Evolutionary conservation across 2,888 invertebrate genomes (phyloP).

Genomic region (Melanargia galathea): DNA sequence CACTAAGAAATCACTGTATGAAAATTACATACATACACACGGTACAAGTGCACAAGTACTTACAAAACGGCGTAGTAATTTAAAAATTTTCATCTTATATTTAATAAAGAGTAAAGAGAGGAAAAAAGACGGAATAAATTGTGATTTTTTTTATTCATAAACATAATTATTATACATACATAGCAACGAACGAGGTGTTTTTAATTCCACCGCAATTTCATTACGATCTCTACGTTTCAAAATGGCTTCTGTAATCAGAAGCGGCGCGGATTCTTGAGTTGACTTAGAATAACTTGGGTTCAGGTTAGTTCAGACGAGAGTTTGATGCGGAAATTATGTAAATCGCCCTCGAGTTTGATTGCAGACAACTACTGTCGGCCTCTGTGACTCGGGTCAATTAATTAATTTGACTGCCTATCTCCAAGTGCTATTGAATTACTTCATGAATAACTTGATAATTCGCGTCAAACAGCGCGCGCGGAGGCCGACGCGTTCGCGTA

Average conservation of each 20-base stretch:
- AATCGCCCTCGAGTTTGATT: constrained; percentile 43
- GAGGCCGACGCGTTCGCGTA: not conserved
- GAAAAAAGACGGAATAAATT: too few species aligned
- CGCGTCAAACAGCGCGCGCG: not conserved
- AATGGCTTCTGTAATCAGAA: constrained; percentile 38
- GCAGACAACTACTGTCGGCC: constrained; percentile 39
- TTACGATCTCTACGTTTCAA: constrained; percentile 11
- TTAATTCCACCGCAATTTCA: constrained; percentile 17
- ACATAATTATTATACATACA: not conserved
- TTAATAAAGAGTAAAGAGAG: too few species aligned
- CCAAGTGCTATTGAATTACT: constrained; percentile 31
- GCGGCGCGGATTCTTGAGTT: constrained; percentile 33
- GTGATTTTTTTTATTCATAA: too few species aligned
- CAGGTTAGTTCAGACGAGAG: constrained; percentile 30
- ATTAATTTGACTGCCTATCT: constrained; percentile 42
- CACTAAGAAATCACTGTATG: too few species aligned
- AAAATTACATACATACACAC: too few species aligned
- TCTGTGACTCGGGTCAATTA: constrained; percentile 38
- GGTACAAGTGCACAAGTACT: too few species aligned
- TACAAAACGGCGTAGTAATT: too few species aligned
- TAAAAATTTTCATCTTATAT: too few species aligned
- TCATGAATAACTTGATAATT: constrained; percentile 27
- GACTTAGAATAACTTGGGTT: constrained; percentile 35
- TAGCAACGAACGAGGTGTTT: not conserved
- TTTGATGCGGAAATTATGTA: constrained; percentile 41